Conservation (phyloP, 2,888 invertebrate species). For the Synergus gifuensis region DNA sequence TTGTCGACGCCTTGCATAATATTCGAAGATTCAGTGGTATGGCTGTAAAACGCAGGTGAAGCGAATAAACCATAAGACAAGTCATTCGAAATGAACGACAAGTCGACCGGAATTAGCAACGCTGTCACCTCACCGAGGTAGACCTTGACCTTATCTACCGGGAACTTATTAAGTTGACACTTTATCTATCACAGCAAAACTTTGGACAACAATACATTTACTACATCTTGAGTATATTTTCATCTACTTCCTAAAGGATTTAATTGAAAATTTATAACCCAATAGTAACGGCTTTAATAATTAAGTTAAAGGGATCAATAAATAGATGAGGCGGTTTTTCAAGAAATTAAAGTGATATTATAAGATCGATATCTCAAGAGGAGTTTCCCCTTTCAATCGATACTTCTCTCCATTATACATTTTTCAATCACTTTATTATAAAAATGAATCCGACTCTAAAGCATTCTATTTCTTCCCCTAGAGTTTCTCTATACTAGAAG, state of each 20-base stretch:
- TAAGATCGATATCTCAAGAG: not conserved
- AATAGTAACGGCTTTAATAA: not conserved
- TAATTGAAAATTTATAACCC: not conserved
- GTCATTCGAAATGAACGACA: conserved; percentile 31
- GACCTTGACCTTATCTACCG: conserved; percentile 2
- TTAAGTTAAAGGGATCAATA: not conserved
- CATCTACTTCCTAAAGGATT: not conserved
- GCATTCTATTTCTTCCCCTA: conserved; percentile 8
- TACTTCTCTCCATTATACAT: not conserved
- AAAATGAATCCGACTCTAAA: not conserved
- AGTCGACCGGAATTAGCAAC: conserved; percentile 20
- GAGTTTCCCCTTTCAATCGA: not conserved
- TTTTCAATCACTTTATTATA: not conserved
- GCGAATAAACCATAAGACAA: conserved; percentile 11
- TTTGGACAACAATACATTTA: not conserved
- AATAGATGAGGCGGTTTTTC: not conserved
- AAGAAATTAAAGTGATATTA: not conserved
- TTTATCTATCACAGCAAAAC: not conserved
- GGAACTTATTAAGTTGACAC: not conserved
- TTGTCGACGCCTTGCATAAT: conserved; percentile 8
- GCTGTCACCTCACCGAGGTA: not conserved
- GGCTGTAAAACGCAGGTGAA: conserved; percentile 2
- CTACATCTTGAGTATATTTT: too few species aligned
- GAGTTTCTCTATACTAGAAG: conserved; percentile 12
- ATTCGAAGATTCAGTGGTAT: conserved; percentile 8